Evolutionary conservation across 2,888 invertebrate species (phyloP).

Genomic region (Cryptophagus acutangulus): DNA sequence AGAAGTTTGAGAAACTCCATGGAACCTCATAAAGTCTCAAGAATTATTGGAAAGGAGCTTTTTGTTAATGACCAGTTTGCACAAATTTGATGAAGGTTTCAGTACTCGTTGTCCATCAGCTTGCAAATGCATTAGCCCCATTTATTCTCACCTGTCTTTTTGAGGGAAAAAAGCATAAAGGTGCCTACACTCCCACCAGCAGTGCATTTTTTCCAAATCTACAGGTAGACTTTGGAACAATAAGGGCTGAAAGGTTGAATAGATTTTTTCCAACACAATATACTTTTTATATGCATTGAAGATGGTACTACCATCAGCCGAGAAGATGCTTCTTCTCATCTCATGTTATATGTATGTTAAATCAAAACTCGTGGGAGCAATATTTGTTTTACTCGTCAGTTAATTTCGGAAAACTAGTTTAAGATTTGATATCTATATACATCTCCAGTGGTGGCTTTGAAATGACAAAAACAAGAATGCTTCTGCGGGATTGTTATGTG

Average conservation of each 20-base stretch:
- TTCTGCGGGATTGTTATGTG: constrained; percentile 9
- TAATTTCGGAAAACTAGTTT: neutral
- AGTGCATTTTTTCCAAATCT: constrained; percentile 19
- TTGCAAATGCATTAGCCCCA: constrained; percentile 1
- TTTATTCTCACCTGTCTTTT: constrained; percentile 4
- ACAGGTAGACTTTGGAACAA: constrained; percentile 18
- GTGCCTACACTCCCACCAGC: constrained; percentile 11
- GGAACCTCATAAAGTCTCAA: too few relatives aligned
- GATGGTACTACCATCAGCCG: constrained; percentile 13
- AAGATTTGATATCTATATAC: neutral
- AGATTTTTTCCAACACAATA: constrained; percentile 10
- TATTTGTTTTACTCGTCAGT: neutral
- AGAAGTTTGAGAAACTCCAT: too few relatives aligned
- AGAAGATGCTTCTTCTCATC: neutral
- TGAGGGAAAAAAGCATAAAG: too few relatives aligned
- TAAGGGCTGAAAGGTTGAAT: constrained; percentile 16
- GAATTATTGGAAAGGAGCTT: too few relatives aligned
- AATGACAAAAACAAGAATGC: constrained; percentile 1
- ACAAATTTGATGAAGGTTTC: too few relatives aligned
- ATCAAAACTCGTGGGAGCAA: constrained; percentile 1
- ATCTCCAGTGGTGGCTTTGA: neutral
- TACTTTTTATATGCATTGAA: constrained; percentile 10
- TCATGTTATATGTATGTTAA: too few relatives aligned
- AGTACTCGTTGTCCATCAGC: too few relatives aligned
- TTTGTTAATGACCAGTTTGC: too few relatives aligned